Conservation (phyloP, 2,113 vertebrate genomes). For the Ptilonorhynchus violaceus region DNA sequence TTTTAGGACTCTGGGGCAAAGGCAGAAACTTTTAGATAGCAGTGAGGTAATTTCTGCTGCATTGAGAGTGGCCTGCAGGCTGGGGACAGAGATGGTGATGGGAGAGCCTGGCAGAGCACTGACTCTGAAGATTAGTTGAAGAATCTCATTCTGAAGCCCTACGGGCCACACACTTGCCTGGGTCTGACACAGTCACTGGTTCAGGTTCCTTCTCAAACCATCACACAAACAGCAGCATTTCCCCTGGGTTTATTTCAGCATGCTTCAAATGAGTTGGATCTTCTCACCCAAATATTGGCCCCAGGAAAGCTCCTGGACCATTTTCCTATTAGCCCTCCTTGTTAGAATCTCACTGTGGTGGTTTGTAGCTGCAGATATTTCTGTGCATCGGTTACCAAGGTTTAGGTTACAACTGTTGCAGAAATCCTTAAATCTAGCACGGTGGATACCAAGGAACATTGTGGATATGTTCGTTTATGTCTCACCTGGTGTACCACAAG, state of each 20-base stretch:
- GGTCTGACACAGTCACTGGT: background rate
- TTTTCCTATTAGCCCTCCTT: background rate
- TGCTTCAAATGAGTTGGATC: background rate
- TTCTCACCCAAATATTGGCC: background rate
- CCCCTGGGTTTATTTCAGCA: background rate
- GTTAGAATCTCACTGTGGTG: background rate
- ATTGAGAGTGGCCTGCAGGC: background rate
- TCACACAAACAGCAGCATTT: background rate
- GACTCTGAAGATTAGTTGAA: background rate
- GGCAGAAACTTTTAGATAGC: background rate
- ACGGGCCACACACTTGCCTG: fast-evolving
- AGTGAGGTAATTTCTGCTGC: background rate
- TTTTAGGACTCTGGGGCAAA: background rate
- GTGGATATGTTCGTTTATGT: background rate
- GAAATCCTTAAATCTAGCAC: background rate
- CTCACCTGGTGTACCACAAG: background rate
- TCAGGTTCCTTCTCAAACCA: background rate
- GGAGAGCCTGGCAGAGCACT: background rate
- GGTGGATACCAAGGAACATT: background rate
- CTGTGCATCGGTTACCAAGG: background rate
- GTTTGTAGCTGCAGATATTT: background rate
- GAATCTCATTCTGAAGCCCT: background rate
- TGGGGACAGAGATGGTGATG: background rate
- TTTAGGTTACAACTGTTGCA: background rate
- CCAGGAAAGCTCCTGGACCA: background rate